A percentile compares a stretch with the other conserved stretches of the same genome.
Conservation (phyloP, 2,888 invertebrate species). For the Polietes domitor region DNA sequence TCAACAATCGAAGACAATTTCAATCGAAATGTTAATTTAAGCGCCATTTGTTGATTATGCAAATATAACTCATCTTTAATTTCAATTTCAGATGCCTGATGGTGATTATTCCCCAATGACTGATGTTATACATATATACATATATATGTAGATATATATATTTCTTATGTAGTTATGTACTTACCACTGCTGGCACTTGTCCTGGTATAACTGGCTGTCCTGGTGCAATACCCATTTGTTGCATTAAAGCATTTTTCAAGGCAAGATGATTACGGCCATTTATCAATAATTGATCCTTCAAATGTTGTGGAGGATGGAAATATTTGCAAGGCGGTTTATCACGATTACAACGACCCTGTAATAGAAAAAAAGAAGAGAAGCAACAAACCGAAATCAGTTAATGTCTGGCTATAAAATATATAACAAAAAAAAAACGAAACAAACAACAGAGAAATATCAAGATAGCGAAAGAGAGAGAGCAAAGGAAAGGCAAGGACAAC, state of each 20-base stretch:
- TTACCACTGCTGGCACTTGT: constrained; percentile 96
- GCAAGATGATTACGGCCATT: constrained; percentile 99
- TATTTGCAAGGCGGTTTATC: constrained; percentile 99
- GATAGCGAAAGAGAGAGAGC: background rate
- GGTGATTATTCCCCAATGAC: too few species aligned
- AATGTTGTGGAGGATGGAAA: constrained; percentile 99
- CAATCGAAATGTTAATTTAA: too few species aligned
- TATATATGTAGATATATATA: background rate
- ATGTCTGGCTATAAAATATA: constrained; percentile 31
- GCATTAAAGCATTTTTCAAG: constrained; percentile 98
- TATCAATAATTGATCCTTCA: constrained; percentile 99
- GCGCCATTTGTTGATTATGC: too few species aligned
- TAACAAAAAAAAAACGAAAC: background rate
- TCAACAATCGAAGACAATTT: too few species aligned
- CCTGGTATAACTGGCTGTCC: constrained; percentile 95
- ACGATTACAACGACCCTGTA: constrained; percentile 99
- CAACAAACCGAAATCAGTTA: constrained; percentile 23
- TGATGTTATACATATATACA: too few species aligned
- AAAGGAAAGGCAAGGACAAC: constrained; percentile 46
- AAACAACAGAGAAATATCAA: background rate
- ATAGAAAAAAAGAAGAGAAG: constrained; percentile 38
- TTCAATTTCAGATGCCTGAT: too few species aligned
- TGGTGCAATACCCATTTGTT: constrained; percentile 96
- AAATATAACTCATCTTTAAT: too few species aligned
- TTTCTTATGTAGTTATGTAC: constrained; percentile 79